A percentile compares a stretch with the other conserved stretches of the same genome.
phyloP scores from a whole-genome alignment of 2,888 invertebrate species.

The Baronia brevicornis region DNA sequence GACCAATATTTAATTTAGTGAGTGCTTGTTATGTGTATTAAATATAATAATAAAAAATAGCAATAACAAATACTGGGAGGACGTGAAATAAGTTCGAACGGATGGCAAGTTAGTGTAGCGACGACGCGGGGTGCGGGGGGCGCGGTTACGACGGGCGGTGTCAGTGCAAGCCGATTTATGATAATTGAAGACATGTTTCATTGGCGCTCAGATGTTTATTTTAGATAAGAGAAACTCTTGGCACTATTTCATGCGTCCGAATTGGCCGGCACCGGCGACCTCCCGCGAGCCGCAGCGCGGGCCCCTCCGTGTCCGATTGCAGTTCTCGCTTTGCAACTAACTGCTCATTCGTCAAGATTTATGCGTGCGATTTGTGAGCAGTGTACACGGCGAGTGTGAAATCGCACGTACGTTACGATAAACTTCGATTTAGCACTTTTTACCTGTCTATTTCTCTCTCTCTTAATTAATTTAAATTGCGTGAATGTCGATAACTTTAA shows the following conservation, averaged over 20 bases:
- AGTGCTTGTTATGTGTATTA: constrained; percentile 5
- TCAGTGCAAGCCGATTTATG: constrained; percentile 70
- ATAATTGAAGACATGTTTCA: constrained; percentile 75
- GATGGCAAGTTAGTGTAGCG: constrained; percentile 36
- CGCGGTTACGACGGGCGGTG: constrained; percentile 58
- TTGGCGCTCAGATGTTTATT: constrained; percentile 72
- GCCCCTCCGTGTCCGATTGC: constrained; percentile 51
- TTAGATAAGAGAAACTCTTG: constrained; percentile 66
- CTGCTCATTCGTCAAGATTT: constrained; percentile 56
- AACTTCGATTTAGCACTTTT: constrained; percentile 23
- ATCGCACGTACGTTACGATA: constrained; percentile 49
- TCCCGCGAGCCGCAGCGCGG: constrained; percentile 46
- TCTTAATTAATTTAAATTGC: too few relatives aligned
- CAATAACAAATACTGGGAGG: constrained; percentile 28
- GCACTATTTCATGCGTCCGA: constrained; percentile 71
- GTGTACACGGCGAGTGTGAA: constrained; percentile 51
- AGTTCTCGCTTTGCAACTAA: constrained; percentile 50
- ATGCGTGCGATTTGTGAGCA: constrained; percentile 52
- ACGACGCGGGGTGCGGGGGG: constrained; percentile 43
- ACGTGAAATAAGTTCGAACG: constrained; percentile 39
- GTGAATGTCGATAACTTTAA: too few relatives aligned
- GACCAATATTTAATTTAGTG: too few relatives aligned
- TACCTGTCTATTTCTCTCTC: too few relatives aligned
- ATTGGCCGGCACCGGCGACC: constrained; percentile 63
- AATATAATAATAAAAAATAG: constrained; percentile 8